Evolutionary conservation across 37 sponge, comb jelly and placozoan genomes (phyloP).

Genomic region (Aphrocallistes beatrix): DNA sequence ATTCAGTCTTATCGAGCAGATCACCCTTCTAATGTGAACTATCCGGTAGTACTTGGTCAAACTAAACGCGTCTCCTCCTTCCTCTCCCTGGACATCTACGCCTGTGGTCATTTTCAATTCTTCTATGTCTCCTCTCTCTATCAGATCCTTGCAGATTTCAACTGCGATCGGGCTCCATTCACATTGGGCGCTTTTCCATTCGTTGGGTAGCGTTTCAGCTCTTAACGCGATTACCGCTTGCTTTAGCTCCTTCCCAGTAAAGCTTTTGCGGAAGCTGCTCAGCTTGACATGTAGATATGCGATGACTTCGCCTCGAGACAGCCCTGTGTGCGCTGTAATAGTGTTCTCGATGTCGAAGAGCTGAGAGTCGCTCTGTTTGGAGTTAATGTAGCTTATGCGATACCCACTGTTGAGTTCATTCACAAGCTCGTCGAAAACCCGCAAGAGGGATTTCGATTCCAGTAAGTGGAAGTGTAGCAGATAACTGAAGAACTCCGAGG

Average conservation of each 20-base stretch:
- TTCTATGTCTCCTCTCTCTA: not conserved
- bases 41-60: not conserved
- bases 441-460: not conserved
- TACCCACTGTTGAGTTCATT: not conserved
- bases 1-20: not conserved
- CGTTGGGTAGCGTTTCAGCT: not conserved
- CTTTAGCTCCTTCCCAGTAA: not conserved
- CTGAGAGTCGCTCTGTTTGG: not conserved
- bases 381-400: not conserved
- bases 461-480: slow-evolving; percentile 3
- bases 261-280: not conserved
- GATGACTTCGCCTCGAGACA: not conserved
- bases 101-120: not conserved
- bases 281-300: not conserved
- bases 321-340: not conserved
- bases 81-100: not conserved
- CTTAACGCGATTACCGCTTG: not conserved
- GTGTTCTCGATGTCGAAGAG: not conserved
- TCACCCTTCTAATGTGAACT: not conserved
- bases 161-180: not conserved
- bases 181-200: not conserved
- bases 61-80: not conserved
- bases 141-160: not conserved
- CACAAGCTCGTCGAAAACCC: not conserved
- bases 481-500: slow-evolving; percentile 12